Percentiles rank a stretch among this genome's conserved stretches.
These are phyloP conservation scores for Cryptocephalus primarius DNA, from an alignment of 2,888 invertebrate species.

Conservation along the genomic window DNA sequence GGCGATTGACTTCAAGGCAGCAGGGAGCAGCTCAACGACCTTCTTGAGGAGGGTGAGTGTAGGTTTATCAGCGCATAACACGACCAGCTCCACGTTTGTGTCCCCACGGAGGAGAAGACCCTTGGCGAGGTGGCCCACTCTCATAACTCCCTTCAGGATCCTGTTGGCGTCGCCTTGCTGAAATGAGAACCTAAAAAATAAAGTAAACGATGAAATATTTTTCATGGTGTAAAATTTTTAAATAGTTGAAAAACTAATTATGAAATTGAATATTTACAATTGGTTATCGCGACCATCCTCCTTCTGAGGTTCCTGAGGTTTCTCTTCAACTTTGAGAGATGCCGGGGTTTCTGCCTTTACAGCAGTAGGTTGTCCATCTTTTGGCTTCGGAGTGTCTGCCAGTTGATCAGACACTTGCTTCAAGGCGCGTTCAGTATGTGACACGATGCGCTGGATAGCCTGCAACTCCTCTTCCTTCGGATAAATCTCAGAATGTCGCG, in stretches of 20 bases:
- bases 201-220: background rate
- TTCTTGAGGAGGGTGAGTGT: slow-evolving; percentile 77
- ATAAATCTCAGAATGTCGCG: slow-evolving; percentile 88
- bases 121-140: slow-evolving; percentile 85
- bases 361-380: slow-evolving; percentile 18
- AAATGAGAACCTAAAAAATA: slow-evolving; percentile 46
- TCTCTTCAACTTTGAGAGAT: slow-evolving; percentile 34
- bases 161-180: slow-evolving; percentile 55
- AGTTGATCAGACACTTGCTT: slow-evolving; percentile 89
- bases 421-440: slow-evolving; percentile 85
- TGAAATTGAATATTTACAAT: slow-evolving; percentile 44
- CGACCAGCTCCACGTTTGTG: slow-evolving; percentile 81
- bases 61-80: slow-evolving; percentile 90
- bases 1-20: slow-evolving; percentile 61
- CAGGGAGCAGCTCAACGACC: slow-evolving; percentile 69
- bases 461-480: slow-evolving; percentile 83
- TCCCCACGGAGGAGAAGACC: slow-evolving; percentile 85
- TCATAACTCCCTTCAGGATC: slow-evolving; percentile 90
- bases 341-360: slow-evolving; percentile 31
- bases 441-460: slow-evolving; percentile 84
- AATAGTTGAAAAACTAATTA: background rate
- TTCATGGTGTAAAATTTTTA: background rate
- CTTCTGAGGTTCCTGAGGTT: slow-evolving; percentile 27
- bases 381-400: slow-evolving; percentile 45
- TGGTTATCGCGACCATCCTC: slow-evolving; percentile 75